Evolutionary conservation across 64 coral and sea anemone species (phyloP).

Genomic region (Montipora sp.): DNA sequence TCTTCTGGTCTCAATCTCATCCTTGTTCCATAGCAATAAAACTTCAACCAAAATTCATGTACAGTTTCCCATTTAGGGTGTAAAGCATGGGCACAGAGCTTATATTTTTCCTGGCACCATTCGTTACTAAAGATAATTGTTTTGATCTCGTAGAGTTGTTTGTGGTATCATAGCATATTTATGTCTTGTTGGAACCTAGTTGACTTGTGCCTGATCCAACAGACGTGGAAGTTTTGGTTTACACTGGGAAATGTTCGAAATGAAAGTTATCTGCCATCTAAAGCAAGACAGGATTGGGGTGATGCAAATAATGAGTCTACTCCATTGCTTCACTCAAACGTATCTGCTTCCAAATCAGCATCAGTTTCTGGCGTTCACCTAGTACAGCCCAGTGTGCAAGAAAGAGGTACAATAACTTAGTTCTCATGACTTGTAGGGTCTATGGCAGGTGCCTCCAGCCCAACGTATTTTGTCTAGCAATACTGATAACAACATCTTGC

Average conservation of each 20-base stretch:
- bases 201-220: constrained; percentile 11
- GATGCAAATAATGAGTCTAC: not conserved
- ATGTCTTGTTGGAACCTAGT: constrained; percentile 19
- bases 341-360: not conserved
- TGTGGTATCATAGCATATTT: constrained; percentile 5
- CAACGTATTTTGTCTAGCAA: no score
- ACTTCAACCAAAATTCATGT: no score
- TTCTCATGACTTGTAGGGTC: no score
- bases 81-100: no score
- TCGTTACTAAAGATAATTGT: not conserved
- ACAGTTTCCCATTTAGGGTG: no score
- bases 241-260: not conserved
- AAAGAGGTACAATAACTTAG: no score
- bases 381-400: not conserved
- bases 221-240: constrained; percentile 32
- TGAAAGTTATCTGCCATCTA: not conserved
- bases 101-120: no score
- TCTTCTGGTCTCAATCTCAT: no score
- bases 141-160: not conserved
- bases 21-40: no score
- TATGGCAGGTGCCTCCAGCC: no score
- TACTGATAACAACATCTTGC: no score
- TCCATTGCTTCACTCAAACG: not conserved
- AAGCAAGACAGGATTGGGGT: not conserved
- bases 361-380: not conserved